These are phyloP conservation scores for Tragopan temminckii DNA, from an alignment of 2,797 vertebrate species.

Conservation along the genomic window DNA sequence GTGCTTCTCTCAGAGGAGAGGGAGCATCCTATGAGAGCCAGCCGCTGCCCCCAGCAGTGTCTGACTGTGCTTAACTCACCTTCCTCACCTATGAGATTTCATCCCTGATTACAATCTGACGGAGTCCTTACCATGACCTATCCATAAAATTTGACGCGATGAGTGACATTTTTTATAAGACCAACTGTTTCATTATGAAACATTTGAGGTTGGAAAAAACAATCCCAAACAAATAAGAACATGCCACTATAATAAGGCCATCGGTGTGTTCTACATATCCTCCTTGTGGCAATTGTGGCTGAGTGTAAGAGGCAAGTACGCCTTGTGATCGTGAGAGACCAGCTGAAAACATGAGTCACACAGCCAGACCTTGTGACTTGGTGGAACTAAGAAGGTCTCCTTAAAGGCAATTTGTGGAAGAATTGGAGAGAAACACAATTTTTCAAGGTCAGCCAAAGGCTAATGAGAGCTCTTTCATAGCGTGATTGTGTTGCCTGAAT, in stretches of 20 bases:
- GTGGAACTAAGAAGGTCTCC: conserved; percentile 49
- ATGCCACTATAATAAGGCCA: conserved; percentile 1
- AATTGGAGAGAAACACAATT: conserved; percentile 47
- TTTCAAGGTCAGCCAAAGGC: conserved; percentile 67
- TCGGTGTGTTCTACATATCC: background rate
- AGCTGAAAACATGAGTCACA: conserved; percentile 54
- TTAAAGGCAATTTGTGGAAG: conserved; percentile 64
- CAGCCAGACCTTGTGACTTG: conserved; percentile 50
- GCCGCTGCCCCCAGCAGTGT: background rate
- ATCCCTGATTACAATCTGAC: background rate
- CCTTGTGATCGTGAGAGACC: conserved; percentile 62
- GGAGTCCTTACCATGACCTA: conserved; percentile 28
- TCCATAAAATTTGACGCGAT: conserved; percentile 26
- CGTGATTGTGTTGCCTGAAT: conserved; percentile 46
- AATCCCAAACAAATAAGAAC: conserved; percentile 41
- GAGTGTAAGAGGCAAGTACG: conserved; percentile 35
- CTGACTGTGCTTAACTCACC: background rate
- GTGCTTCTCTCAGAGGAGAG: background rate
- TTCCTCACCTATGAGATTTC: background rate
- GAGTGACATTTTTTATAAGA: conserved; percentile 22
- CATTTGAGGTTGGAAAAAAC: conserved; percentile 29
- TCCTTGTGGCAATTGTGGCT: conserved; percentile 46
- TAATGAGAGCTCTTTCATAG: conserved; percentile 67
- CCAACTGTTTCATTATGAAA: conserved; percentile 52
- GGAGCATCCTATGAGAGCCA: background rate